These are phyloP conservation scores for Chymomyza amoena DNA, from an alignment of 2,888 invertebrate genomes.

Conservation along the genomic window DNA sequence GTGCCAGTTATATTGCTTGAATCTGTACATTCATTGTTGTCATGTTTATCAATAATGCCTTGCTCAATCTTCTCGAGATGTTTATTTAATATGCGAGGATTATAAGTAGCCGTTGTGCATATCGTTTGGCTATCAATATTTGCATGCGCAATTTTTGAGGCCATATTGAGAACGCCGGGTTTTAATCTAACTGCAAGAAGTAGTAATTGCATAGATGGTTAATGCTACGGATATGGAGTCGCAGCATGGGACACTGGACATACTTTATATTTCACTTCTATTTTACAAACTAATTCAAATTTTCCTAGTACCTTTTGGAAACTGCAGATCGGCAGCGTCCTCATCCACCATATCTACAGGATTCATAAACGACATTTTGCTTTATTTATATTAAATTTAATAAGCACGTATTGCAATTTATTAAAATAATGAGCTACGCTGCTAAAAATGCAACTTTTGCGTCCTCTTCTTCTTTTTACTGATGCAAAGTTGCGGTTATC, in stretches of 20 bases:
- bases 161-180: background rate
- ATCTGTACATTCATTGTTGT: background rate
- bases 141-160: slow-evolving; percentile 25
- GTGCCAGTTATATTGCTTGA: background rate
- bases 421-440: background rate
- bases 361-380: slow-evolving; percentile 82
- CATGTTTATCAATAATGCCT: background rate
- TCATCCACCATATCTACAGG: slow-evolving; percentile 90
- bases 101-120: slow-evolving; percentile 50
- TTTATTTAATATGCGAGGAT: slow-evolving; percentile 39
- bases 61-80: slow-evolving; percentile 36
- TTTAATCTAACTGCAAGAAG: slow-evolving; percentile 44
- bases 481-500: background rate
- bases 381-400: background rate
- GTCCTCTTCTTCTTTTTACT: background rate
- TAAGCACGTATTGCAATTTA: background rate
- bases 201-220: slow-evolving; percentile 31
- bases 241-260: background rate
- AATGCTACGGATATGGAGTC: slow-evolving; percentile 9
- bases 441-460: background rate
- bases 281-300: background rate
- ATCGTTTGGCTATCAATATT: slow-evolving; percentile 42
- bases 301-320: slow-evolving; percentile 91
- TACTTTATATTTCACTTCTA: slow-evolving; percentile 46
- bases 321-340: slow-evolving; percentile 97